A percentile compares a stretch with the other conserved stretches of the same genome.
These are phyloP conservation scores for Nannoperca australis DNA, from an alignment of 2,797 vertebrate genomes.

Conservation along the genomic window DNA sequence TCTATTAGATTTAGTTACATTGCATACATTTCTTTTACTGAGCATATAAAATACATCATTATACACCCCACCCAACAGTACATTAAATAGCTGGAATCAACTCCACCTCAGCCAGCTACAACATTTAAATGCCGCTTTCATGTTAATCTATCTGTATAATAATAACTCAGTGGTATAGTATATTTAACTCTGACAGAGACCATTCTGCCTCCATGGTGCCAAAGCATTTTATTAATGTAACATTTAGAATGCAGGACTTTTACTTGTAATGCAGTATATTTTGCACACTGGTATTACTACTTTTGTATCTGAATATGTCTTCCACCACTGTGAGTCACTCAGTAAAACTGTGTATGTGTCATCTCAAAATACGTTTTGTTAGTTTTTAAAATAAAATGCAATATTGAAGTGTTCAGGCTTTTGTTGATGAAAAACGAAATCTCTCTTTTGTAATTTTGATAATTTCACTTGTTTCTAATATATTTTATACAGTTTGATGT, in stretches of 20 bases:
- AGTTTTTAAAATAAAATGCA: not conserved
- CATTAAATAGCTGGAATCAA: not conserved
- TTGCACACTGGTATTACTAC: not conserved
- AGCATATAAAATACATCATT: not conserved
- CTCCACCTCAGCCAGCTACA: not conserved
- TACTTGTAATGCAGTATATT: not conserved
- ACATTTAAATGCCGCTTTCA: not conserved
- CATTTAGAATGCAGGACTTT: not conserved
- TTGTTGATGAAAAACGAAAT: not conserved
- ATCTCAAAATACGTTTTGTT: not conserved
- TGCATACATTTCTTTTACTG: no score
- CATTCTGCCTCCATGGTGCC: not conserved
- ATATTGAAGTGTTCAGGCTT: not conserved
- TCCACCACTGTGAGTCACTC: no score
- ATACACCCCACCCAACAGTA: not conserved
- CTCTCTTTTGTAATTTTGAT: not conserved
- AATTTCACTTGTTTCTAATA: not conserved
- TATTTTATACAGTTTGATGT: not conserved
- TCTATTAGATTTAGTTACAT: not conserved
- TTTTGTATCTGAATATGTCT: not conserved
- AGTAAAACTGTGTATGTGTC: not conserved
- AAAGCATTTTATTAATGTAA: not conserved
- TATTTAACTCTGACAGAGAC: not conserved
- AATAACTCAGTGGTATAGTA: not conserved
- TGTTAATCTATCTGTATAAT: not conserved